Percentiles rank a stretch among this genome's conserved stretches.
These are phyloP conservation scores for Pristiophorus japonicus DNA, from an alignment of 2,113 vertebrate species.

Conservation along the genomic window DNA sequence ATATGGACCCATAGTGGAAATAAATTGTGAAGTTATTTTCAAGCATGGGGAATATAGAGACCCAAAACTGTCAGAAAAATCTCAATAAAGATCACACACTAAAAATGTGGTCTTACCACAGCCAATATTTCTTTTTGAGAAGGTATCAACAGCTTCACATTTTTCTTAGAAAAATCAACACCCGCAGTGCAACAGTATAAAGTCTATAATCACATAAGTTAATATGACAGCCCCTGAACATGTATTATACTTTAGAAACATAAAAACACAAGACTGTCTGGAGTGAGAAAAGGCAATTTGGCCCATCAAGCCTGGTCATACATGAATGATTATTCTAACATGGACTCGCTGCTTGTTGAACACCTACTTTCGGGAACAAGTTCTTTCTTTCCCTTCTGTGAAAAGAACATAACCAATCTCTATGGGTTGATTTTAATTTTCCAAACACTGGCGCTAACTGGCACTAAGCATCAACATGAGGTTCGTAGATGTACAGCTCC, in stretches of 20 bases:
- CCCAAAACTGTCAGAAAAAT: neutral
- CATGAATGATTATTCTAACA: no score
- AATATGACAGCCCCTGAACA: neutral
- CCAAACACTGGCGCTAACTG: no score
- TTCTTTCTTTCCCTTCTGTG: neutral
- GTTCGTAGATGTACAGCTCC: no score
- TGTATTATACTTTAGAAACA: neutral
- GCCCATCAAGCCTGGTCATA: neutral
- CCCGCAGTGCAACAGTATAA: no score
- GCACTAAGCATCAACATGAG: no score
- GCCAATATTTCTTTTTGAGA: neutral
- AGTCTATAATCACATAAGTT: neutral
- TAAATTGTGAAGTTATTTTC: neutral
- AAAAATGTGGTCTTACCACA: neutral
- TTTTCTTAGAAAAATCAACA: neutral
- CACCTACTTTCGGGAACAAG: neutral
- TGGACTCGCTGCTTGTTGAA: neutral
- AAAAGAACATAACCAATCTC: no score
- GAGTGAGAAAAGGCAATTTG: neutral
- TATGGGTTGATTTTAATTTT: no score
- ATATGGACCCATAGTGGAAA: neutral
- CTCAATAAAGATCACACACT: neutral
- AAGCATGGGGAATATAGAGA: neutral
- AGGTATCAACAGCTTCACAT: neutral
- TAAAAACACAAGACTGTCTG: neutral